Evolutionary conservation across 2,888 invertebrate genomes (phyloP).

Genomic region (Trichogramma dendrolimi): DNA sequence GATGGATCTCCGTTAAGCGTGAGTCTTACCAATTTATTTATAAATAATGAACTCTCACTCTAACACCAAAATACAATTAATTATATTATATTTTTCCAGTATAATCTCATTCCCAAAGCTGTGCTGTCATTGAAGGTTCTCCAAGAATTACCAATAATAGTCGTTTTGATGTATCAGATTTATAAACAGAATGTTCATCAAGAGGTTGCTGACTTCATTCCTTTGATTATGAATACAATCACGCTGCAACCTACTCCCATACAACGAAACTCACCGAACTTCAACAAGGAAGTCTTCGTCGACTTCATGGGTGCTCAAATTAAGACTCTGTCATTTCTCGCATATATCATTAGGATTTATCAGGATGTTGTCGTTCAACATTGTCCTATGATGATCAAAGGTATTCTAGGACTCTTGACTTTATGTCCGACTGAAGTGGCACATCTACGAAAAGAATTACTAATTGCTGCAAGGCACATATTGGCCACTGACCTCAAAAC

Average conservation of each 20-base stretch:
- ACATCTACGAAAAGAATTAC: slow-evolving; percentile 85
- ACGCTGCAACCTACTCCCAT: slow-evolving; percentile 80
- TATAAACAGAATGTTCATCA: slow-evolving; percentile 93
- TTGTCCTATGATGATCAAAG: slow-evolving; percentile 81
- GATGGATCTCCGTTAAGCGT: slow-evolving; percentile 79
- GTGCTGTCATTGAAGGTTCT: slow-evolving; percentile 90
- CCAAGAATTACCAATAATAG: slow-evolving; percentile 94
- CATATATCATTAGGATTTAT: slow-evolving; percentile 89
- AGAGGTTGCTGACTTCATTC: slow-evolving; percentile 93
- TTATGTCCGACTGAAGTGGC: slow-evolving; percentile 95
- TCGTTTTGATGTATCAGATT: slow-evolving; percentile 95
- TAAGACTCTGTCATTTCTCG: slow-evolving; percentile 92
- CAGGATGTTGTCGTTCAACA: slow-evolving; percentile 79
- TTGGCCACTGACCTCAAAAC: slow-evolving; percentile 88
- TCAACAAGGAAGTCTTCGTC: slow-evolving; percentile 96
- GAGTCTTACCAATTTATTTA: slow-evolving; percentile 46
- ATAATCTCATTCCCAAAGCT: slow-evolving; percentile 91
- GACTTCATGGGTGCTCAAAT: slow-evolving; percentile 99
- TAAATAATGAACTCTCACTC: neutral
- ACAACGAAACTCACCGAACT: slow-evolving; percentile 77
- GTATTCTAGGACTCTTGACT: slow-evolving; percentile 83
- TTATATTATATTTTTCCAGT: slow-evolving; percentile 58
- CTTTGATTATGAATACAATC: slow-evolving; percentile 91
- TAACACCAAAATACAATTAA: neutral
- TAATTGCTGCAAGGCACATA: slow-evolving; percentile 93